Conservation (phyloP, 2,888 invertebrate species). For the Lasiommata megera region DNA sequence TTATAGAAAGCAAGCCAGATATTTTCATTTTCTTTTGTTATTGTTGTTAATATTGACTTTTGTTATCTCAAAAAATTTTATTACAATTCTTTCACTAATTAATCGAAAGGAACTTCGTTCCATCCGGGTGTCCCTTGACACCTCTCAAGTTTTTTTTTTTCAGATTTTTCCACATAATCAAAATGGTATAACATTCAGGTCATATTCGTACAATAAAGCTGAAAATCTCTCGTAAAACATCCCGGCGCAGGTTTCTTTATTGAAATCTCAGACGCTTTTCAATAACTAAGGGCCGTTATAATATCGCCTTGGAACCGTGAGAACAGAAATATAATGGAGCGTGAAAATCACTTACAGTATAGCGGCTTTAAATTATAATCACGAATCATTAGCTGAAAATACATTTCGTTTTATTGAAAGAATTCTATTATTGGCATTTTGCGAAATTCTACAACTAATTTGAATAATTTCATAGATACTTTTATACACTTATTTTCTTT, state of each 20-base stretch:
- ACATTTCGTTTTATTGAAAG: neutral
- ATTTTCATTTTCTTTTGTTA: too few species aligned
- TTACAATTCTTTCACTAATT: too few species aligned
- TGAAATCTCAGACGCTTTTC: conserved; percentile 45
- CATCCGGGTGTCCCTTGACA: too few species aligned
- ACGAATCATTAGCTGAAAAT: neutral
- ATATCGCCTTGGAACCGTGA: conserved; percentile 54
- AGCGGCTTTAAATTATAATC: conserved; percentile 5
- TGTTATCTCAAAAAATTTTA: too few species aligned
- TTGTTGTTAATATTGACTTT: too few species aligned
- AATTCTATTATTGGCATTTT: neutral
- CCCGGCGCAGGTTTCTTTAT: conserved; percentile 41
- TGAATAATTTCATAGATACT: too few species aligned
- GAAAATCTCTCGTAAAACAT: conserved; percentile 3
- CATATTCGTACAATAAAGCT: neutral
- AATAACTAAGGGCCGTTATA: conserved; percentile 54
- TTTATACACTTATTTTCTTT: too few species aligned
- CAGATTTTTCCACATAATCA: neutral
- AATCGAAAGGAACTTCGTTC: too few species aligned
- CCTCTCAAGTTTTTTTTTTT: too few species aligned
- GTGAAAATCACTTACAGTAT: conserved; percentile 16
- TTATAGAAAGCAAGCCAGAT: too few species aligned
- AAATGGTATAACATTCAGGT: neutral
- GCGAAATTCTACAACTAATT: neutral
- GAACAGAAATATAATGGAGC: conserved; percentile 57